Conservation (phyloP, 2,797 vertebrate species). For the Bradypodion pumilum region DNA sequence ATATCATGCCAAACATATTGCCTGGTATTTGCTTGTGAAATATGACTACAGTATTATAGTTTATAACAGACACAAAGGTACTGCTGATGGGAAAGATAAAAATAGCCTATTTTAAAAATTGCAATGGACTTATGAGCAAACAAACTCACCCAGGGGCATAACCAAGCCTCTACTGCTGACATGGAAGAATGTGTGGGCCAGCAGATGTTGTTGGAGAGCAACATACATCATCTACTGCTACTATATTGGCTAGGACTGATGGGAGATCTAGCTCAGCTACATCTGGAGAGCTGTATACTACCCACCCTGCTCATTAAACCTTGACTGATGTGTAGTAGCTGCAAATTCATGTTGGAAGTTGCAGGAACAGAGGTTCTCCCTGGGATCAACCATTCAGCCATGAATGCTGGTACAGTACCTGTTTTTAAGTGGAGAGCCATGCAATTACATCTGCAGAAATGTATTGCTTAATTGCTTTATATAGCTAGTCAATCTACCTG, state of each 20-base stretch:
- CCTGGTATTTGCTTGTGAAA: background rate
- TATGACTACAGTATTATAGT: background rate
- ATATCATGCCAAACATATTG: background rate
- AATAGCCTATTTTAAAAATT: background rate
- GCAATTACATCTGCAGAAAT: background rate
- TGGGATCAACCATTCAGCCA: background rate
- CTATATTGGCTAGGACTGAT: background rate
- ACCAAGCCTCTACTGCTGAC: background rate
- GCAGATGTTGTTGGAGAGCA: background rate
- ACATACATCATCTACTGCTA: background rate
- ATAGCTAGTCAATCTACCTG: background rate
- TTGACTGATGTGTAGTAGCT: background rate
- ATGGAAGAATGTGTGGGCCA: background rate
- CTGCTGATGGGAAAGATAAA: conserved; percentile 1
- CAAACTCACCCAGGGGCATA: background rate
- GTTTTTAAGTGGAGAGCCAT: background rate
- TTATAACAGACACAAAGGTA: background rate
- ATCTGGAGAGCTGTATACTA: background rate
- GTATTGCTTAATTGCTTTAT: background rate
- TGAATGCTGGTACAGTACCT: background rate
- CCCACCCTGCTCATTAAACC: background rate
- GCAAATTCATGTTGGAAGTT: background rate
- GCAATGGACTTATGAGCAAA: background rate
- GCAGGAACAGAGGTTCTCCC: background rate
- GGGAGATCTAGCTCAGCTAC: background rate